phyloP scores from a whole-genome alignment of 2,113 vertebrate species.

The Butorides virescens region DNA sequence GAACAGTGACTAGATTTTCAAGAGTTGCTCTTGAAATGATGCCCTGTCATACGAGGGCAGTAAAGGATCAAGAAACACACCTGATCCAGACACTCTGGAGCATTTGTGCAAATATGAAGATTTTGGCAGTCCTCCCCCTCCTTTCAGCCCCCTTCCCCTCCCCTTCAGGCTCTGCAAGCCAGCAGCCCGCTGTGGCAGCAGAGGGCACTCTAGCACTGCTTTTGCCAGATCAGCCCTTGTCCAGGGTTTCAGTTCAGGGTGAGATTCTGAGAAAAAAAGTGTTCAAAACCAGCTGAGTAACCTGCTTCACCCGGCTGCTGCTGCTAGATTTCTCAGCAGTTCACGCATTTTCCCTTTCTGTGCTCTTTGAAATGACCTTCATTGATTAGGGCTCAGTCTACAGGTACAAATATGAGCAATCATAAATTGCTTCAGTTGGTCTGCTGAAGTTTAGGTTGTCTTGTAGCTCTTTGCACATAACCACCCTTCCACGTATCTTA shows the following conservation, averaged over 20 bases:
- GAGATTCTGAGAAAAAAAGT: background rate
- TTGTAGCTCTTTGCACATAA: background rate
- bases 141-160: background rate
- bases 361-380: background rate
- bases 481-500: background rate
- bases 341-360: background rate
- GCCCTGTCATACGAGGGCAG: background rate
- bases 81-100: background rate
- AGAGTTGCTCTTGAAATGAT: background rate
- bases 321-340: background rate
- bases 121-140: background rate
- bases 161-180: accelerated
- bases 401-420: background rate
- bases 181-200: background rate
- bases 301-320: background rate
- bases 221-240: background rate
- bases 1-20: background rate
- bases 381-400: background rate
- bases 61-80: background rate
- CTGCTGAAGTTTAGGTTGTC: background rate
- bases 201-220: background rate
- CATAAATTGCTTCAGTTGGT: background rate
- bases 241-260: background rate
- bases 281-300: background rate
- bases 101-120: background rate